phyloP scores from a whole-genome alignment of 2,888 invertebrate species.

The Therioaphis trifolii region DNA sequence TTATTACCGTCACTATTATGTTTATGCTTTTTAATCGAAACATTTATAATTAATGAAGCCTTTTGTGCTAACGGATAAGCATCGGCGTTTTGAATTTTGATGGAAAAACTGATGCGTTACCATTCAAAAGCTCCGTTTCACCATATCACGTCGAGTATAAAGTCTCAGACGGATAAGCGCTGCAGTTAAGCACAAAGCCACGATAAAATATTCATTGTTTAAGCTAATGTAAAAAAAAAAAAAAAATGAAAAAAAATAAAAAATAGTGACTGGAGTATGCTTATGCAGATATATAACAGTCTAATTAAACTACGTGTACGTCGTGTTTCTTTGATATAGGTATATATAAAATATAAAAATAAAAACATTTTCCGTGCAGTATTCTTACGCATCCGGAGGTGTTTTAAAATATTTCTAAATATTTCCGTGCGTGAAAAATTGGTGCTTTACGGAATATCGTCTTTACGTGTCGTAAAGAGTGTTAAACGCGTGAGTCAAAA shows the following conservation, averaged over 20 bases:
- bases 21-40: constrained; percentile 53
- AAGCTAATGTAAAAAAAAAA: not conserved
- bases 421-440: too few species aligned
- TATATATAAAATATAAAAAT: too few species aligned
- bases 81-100: constrained; percentile 38
- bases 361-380: too few species aligned
- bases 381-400: too few species aligned
- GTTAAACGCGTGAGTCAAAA: too few species aligned
- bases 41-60: constrained; percentile 49
- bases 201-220: not conserved
- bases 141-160: not conserved
- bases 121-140: constrained; percentile 12
- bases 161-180: not conserved
- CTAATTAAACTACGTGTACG: too few species aligned
- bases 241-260: not conserved
- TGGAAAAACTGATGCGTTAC: not conserved
- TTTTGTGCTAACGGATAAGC: constrained; percentile 19
- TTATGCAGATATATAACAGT: too few species aligned
- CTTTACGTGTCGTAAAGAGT: too few species aligned
- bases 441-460: too few species aligned
- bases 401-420: too few species aligned
- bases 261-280: too few species aligned
- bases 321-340: too few species aligned
- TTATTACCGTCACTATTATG: not conserved
- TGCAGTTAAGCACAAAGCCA: not conserved